These are phyloP conservation scores for Gymnorhina tibicen DNA, from an alignment of 2,113 vertebrate genomes.

Conservation along the genomic window DNA sequence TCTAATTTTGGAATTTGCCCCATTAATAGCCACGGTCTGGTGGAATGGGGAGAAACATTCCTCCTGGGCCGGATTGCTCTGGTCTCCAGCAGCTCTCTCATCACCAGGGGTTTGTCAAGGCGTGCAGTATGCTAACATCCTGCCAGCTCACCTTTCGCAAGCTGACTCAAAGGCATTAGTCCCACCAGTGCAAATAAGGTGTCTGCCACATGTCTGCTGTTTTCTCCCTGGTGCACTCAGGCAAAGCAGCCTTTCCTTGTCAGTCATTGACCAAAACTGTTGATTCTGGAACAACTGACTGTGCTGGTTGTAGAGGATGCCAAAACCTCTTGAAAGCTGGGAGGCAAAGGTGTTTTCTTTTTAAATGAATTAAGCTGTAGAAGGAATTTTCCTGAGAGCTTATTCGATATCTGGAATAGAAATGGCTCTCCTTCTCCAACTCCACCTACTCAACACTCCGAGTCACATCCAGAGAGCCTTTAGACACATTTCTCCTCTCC, in stretches of 20 bases:
- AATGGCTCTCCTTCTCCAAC: not conserved
- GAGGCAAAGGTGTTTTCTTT: conserved; percentile 47
- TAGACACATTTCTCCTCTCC: not conserved
- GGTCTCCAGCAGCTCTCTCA: conserved; percentile 28
- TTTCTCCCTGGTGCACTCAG: conserved; percentile 18
- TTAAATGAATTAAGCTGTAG: conserved; percentile 32
- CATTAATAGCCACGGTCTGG: not conserved
- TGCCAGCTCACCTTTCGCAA: conserved; percentile 42
- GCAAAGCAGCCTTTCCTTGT: conserved; percentile 44
- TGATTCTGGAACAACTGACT: conserved; percentile 48
- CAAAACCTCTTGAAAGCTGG: conserved; percentile 39
- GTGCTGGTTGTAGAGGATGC: not conserved
- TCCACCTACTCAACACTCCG: not conserved
- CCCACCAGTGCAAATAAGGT: conserved; percentile 54
- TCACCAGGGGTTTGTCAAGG: conserved; percentile 18
- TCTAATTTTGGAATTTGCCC: conserved; percentile 17
- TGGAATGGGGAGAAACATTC: not conserved
- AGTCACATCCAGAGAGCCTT: not conserved
- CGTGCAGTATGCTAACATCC: conserved; percentile 43
- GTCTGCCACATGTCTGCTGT: conserved; percentile 16
- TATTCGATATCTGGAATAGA: conserved; percentile 25
- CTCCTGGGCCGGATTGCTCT: not conserved
- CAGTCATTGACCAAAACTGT: conserved; percentile 49
- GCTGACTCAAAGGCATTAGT: not conserved
- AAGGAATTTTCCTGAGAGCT: conserved; percentile 39